Percentiles rank a stretch among this genome's conserved stretches.
These are phyloP conservation scores for Macrocentrus cingulum DNA, from an alignment of 1,140 invertebrate species.

Conservation along the genomic window DNA sequence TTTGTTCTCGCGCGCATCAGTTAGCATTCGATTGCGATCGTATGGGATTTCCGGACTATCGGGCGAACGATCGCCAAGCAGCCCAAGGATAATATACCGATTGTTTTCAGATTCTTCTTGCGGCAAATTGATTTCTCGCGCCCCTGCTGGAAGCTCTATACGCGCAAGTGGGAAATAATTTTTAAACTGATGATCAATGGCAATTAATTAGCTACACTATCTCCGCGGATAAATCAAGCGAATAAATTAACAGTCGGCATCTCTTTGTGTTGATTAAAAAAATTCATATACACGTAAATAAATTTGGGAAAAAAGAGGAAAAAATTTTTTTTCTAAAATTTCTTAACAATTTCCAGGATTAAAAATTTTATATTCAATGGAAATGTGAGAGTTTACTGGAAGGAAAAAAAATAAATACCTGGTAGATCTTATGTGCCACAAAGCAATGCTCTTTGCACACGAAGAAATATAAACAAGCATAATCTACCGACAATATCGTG, in stretches of 20 bases:
- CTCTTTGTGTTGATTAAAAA: slow-evolving; percentile 15
- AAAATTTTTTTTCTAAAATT: too few relatives aligned
- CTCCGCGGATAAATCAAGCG: neutral
- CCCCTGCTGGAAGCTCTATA: too few relatives aligned
- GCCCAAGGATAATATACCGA: too few relatives aligned
- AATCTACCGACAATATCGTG: slow-evolving; percentile 16
- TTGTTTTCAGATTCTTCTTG: neutral
- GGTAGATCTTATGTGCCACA: neutral
- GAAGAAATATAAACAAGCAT: slow-evolving; percentile 22
- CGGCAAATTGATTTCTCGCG: slow-evolving; percentile 3
- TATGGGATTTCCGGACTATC: slow-evolving; percentile 4
- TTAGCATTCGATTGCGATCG: slow-evolving; percentile 5
- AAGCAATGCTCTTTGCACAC: neutral
- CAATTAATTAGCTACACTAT: neutral
- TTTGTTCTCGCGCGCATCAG: neutral
- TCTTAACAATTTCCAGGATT: too few relatives aligned
- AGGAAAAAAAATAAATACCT: neutral
- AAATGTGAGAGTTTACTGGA: slow-evolving; percentile 2
- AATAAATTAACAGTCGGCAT: slow-evolving; percentile 2
- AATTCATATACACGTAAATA: too few relatives aligned
- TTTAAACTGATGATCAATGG: neutral
- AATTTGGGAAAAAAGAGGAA: too few relatives aligned
- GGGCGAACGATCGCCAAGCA: neutral
- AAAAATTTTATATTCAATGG: slow-evolving; percentile 18
- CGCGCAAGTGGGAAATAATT: neutral